Evolutionary conservation across 2,888 invertebrate genomes (phyloP), one percentile per base, ranked within the genome.

Genomic region (Polyploca ridens): DNA sequence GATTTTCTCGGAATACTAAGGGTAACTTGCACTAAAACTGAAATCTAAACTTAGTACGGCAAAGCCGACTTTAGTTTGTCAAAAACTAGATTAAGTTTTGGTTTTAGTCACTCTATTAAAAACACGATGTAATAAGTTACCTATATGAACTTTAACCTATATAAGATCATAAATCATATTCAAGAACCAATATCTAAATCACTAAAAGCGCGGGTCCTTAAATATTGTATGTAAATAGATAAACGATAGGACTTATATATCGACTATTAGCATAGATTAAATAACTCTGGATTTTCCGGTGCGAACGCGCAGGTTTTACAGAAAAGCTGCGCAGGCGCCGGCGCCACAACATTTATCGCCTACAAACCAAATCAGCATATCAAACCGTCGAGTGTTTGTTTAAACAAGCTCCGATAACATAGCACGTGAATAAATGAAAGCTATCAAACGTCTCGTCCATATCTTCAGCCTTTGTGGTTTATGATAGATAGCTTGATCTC

Each of bases 381-480:
- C 82, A 76, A 79, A 73, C 71, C 74, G 76, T 73, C 75, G 69
- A 66, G 75, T 73, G 71, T 83, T 81, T 82, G 67, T 72, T 74
- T 80, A 78, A 79, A 79, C 67, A 62, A 62, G 66, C 68, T 73
- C 75, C 83, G 83, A 82, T 83, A 78, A 72, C 62, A 64, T 59
- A 68, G 64, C 66, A 75, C 84, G 84, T 87, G 87, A 87, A 89
- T 89, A 85, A 86, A 81, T 46, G n/a, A n/a, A 46, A 46, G 46
- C n/a, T 46, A 46, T 46, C 46, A 46, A 41, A 46, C n/a, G 46
- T 46, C n/a, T n/a, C n/a, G n/a, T 46, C n/a, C 46, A 46, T 46
- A 46, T 10, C 41, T 41, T 8, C 38, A 38, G 8, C 38, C 38
- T 38, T 38, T 38, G n/a, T n/a, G n/a, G n/a, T n/a, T n/a, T n/a